Base-by-base conservation (phyloP, 2,797 vertebrate species). In the Micromesistius poutassou region DNA sequence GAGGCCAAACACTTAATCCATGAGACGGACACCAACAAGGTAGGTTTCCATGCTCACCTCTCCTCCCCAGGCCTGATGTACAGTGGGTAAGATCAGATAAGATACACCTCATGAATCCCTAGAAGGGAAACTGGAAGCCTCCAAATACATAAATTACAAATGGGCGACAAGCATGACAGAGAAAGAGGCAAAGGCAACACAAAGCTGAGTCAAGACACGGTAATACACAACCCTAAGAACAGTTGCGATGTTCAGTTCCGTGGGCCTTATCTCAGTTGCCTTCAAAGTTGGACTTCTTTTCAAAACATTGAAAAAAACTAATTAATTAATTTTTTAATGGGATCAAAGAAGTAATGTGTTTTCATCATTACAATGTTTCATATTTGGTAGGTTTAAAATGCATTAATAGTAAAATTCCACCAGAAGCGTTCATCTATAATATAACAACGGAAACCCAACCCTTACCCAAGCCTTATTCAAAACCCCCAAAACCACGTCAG, bases 1-100 rank as follows among this genome's bases (percentile, higher is more conserved):
- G 96, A 97, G 80, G 95, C 96, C 81, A 95, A 92, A 77, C 96
- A 97, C 83, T 84, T 97, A 74, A 94, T 97, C 79, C 92, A 94
- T 0, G 96, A 96, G 83, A 96, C 96, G 0, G 96, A 97, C 86
- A 90, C 84, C 0, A 84, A 97, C 89, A 94, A 95, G 93, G 96
- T 96, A 89, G 28, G 74, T 22, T 12, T 14, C 10, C 16, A 1
- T 6, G 46, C 46, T 22, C 46, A 22, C 22, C 55, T 62, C 55
- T 62, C 19, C 55, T 62, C 55, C n/a, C 19, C 46, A 10, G 46
- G 16, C 16, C 40, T 14, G 12, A 42, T 42, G 40, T 2, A 42
- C 13, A 12, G 10, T 42, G 40, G 40, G 12, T 1, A 14, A 12
- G 10, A 13, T 42, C 40, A 50, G 46, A 50, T 4, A 50, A 50